These are phyloP conservation scores for Agriotes lineatus DNA, from an alignment of 2,888 invertebrate genomes.

Conservation along the genomic window DNA sequence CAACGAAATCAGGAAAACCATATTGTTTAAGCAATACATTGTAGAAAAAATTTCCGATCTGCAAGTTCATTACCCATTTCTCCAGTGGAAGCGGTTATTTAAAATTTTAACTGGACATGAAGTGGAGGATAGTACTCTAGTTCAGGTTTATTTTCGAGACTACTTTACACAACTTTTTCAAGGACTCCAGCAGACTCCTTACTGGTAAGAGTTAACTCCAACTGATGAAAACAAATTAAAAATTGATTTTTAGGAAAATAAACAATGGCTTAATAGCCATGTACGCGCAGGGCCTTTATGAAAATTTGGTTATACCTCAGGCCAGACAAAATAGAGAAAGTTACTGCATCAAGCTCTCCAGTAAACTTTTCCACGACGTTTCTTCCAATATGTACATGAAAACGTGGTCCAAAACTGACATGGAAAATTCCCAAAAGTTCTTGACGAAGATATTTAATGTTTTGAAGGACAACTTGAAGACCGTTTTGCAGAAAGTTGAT, in stretches of 20 bases:
- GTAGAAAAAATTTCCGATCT: conserved; percentile 46
- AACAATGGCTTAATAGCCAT: conserved; percentile 53
- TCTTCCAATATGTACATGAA: conserved; percentile 47
- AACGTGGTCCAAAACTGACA: conserved; percentile 22
- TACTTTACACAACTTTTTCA: conserved; percentile 46
- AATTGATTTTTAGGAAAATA: conserved; percentile 41
- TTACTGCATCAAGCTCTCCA: conserved; percentile 51
- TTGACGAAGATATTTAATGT: conserved; percentile 41
- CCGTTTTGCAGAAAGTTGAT: conserved; percentile 28
- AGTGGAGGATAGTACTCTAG: conserved; percentile 38
- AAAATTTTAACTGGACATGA: conserved; percentile 44
- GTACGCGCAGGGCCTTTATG: conserved; percentile 52
- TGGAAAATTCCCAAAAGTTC: conserved; percentile 30
- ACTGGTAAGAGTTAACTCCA: conserved; percentile 21
- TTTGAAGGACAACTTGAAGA: conserved; percentile 42
- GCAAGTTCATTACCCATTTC: conserved; percentile 43
- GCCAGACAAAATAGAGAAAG: conserved; percentile 39
- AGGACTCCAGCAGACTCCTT: too few species aligned
- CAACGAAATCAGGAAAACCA: conserved; percentile 31
- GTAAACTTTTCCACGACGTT: conserved; percentile 50
- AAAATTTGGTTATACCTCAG: conserved; percentile 51
- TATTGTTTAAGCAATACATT: conserved; percentile 38
- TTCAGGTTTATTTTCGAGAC: conserved; percentile 51
- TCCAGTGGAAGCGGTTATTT: conserved; percentile 53
- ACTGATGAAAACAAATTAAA: not conserved